Conservation (phyloP, 1,140 invertebrate genomes). For the Drosophila kurseongensis region DNA sequence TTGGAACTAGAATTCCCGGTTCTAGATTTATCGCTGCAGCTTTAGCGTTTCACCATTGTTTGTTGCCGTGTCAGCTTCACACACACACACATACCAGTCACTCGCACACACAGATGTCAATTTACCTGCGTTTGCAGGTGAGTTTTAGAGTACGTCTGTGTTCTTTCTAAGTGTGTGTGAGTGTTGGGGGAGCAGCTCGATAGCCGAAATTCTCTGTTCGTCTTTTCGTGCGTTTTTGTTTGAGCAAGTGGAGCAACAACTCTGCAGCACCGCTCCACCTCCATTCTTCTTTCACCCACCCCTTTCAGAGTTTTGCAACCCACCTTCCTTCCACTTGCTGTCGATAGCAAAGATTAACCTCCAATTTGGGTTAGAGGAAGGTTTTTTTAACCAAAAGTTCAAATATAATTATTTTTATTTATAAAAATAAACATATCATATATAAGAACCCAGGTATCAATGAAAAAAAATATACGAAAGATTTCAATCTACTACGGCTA, state of each 20-base stretch:
- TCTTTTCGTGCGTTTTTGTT: conserved; percentile 44
- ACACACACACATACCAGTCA: conserved; percentile 13
- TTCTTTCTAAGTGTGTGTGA: conserved; percentile 1
- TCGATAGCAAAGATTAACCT: conserved; percentile 11
- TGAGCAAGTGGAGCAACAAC: conserved; percentile 49
- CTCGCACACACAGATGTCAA: conserved; percentile 18
- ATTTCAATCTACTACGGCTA: too few relatives aligned
- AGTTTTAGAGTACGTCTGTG: not conserved
- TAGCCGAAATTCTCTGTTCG: conserved; percentile 47
- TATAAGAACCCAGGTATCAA: too few relatives aligned
- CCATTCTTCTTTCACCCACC: not conserved
- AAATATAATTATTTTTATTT: not conserved
- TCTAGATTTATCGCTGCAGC: conserved; percentile 31
- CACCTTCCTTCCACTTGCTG: conserved; percentile 1
- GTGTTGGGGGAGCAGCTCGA: conserved; percentile 20
- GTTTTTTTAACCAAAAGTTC: conserved; percentile 14
- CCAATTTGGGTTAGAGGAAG: conserved; percentile 10
- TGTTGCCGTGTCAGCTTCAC: conserved; percentile 32
- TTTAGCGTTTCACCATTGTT: conserved; percentile 17
- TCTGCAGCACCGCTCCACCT: not conserved
- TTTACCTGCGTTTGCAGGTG: conserved; percentile 37
- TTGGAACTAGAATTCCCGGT: conserved; percentile 19
- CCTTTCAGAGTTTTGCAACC: not conserved
- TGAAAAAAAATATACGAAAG: too few relatives aligned
- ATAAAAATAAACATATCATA: too few relatives aligned